Conservation (phyloP, 1,140 invertebrate genomes). For the Bathynomus jamesi region DNA sequence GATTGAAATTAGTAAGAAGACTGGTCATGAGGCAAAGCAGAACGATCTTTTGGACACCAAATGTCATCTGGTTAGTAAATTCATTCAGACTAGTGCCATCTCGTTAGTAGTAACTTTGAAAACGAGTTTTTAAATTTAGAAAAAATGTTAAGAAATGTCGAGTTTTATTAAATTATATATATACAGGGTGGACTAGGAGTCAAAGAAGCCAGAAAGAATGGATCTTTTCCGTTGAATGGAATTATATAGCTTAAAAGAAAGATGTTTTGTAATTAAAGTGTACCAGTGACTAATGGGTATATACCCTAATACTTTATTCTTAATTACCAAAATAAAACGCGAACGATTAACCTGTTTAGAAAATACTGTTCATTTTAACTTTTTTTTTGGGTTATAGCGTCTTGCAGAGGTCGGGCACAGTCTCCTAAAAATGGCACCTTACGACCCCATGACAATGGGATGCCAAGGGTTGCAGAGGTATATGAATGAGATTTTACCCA, state of each 20-base stretch:
- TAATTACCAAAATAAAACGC: not conserved
- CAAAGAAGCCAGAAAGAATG: not conserved
- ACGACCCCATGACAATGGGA: conserved; percentile 90
- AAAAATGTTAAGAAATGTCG: too few species aligned
- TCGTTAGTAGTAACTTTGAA: too few species aligned
- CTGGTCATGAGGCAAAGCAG: conserved; percentile 70
- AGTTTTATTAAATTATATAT: not conserved
- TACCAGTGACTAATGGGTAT: too few species aligned
- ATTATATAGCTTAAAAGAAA: not conserved
- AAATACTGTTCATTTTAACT: not conserved
- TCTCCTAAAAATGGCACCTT: conserved; percentile 91
- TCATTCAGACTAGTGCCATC: too few species aligned
- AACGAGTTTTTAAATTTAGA: too few species aligned
- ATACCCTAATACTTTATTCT: not conserved
- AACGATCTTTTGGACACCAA: conserved; percentile 86
- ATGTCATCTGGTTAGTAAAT: conserved; percentile 77
- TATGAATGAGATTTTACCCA: conserved; percentile 88
- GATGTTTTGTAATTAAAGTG: too few species aligned
- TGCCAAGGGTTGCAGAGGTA: conserved; percentile 85
- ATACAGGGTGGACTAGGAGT: not conserved
- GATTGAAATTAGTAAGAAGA: conserved; percentile 79
- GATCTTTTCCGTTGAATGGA: not conserved
- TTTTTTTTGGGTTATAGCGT: conserved; percentile 50
- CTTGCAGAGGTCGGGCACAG: conserved; percentile 94
- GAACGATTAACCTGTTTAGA: too few species aligned